Evolutionary conservation across 2,113 vertebrate genomes (phyloP).

Genomic region (Nyctereutes procyonoides): DNA sequence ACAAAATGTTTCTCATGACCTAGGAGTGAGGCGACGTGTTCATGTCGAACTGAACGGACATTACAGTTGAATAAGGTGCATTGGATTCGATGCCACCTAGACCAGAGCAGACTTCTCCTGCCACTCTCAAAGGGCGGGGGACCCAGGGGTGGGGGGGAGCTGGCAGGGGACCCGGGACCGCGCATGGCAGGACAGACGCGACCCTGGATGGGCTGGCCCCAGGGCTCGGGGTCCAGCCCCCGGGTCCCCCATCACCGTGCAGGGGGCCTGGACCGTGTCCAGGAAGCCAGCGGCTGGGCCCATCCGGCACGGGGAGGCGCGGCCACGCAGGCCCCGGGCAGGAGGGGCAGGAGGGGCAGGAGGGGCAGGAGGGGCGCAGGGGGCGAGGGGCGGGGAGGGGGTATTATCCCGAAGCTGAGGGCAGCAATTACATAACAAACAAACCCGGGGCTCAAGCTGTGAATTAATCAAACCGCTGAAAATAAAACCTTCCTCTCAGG

Average conservation of each 20-base stretch:
- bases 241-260: neutral
- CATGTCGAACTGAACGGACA: neutral
- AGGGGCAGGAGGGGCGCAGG: neutral
- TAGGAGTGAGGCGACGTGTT: neutral
- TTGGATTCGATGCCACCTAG: neutral
- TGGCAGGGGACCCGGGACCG: neutral
- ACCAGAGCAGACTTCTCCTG: neutral
- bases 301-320: conserved; percentile 62
- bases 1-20: neutral
- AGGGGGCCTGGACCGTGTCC: neutral
- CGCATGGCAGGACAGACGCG: neutral
- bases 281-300: conserved; percentile 69
- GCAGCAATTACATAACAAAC: conserved; percentile 89
- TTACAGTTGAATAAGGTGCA: neutral
- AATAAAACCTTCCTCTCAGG: conserved; percentile 92
- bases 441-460: conserved; percentile 89
- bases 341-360: neutral
- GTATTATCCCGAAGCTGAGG: conserved; percentile 80
- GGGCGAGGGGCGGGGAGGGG: neutral
- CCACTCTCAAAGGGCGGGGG: neutral
- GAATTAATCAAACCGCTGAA: conserved; percentile 91
- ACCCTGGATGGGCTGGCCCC: neutral
- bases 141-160: neutral
- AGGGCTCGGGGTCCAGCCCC: neutral
- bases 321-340: neutral